Evolutionary conservation across 2,113 vertebrate genomes (phyloP), one percentile per base, ranked within the genome.

Genomic region (Taurulus bubalis): DNA sequence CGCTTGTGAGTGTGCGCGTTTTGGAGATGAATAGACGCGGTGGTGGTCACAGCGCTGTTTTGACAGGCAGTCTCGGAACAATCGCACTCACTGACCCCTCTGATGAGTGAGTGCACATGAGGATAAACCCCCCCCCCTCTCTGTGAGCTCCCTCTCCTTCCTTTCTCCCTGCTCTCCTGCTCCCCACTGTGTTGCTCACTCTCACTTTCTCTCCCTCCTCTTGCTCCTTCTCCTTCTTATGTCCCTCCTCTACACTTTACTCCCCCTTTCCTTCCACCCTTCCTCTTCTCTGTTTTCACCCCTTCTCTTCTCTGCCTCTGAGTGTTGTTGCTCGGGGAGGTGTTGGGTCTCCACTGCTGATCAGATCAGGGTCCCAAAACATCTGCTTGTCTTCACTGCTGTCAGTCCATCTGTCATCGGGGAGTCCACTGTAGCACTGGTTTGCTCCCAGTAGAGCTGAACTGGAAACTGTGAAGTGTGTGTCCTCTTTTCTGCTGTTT

Each of bases 51-150:
- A 71, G 42, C 87, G 62, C 85, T 94, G 92, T 95, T 94, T 93
- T 94, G 91, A 94, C 91, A 91, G 91, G 86, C 91, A 86, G 90
- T 82, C 67, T 85, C 86, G 87, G 91, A 93, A 94, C 88, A 90
- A 88, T 88, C 82, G 87, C 87, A 95, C 94, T 92, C 93, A 66
- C 75, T 95, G 93, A 94, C 93, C 94, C 86, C 88, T 84, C 85
- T 87, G 85, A 90, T 90, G 88, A 84, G 89, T 90, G 88, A 84
- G 89, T 90, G 88, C 92, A 90, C 86, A 82, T 49, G 69, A 89
- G 89, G 90, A 93, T 91, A 92, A 89, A 84, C 28, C 63, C 84
- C 63, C 82, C 75, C 85, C 77, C 71, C 83, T 67, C 55, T 38
- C 24, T 51, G 67, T 2, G 40, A 80, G 75, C 83, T 82, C 82